A percentile compares a stretch with the other conserved stretches of the same genome.
Conservation (phyloP, 2,888 invertebrate genomes). For the Dasypogon diadema region DNA sequence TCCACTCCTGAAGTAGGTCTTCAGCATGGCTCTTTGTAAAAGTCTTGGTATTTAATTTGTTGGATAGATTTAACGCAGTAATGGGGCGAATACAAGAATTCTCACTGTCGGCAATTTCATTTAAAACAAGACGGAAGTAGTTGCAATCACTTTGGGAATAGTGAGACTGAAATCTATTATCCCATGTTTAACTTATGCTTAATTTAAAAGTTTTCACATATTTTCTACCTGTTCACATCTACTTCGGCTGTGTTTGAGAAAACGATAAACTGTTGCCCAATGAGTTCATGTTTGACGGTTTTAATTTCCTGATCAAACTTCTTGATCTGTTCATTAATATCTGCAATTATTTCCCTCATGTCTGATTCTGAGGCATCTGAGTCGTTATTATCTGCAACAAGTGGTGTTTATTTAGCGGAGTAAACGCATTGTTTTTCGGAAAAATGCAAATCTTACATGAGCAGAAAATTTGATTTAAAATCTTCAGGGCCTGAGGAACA, state of each 20-base stretch:
- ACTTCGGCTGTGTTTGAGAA: slow-evolving; percentile 58
- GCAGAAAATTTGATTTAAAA: not conserved
- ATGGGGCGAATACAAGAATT: slow-evolving; percentile 59
- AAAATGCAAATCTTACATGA: not conserved
- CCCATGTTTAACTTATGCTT: no score
- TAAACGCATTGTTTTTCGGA: no score
- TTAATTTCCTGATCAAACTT: slow-evolving; percentile 60
- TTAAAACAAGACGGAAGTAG: slow-evolving; percentile 60
- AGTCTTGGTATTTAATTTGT: slow-evolving; percentile 56
- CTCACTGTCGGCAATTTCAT: slow-evolving; percentile 57
- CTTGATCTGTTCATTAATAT: slow-evolving; percentile 58
- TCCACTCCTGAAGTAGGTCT: slow-evolving; percentile 59
- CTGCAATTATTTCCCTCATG: slow-evolving; percentile 57
- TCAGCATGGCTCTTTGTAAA: slow-evolving; percentile 60
- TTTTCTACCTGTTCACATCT: slow-evolving; percentile 55
- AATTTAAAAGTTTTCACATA: no score
- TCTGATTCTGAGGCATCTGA: not conserved
- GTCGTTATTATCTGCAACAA: not conserved
- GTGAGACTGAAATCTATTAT: slow-evolving; percentile 56
- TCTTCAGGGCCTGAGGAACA: not conserved
- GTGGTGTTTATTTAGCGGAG: no score
- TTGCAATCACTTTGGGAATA: slow-evolving; percentile 59
- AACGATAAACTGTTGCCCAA: slow-evolving; percentile 59
- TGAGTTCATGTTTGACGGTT: slow-evolving; percentile 59
- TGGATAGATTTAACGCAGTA: slow-evolving; percentile 58